Base-by-base conservation (phyloP, 2,797 vertebrate species). In the Chromobotia macracanthus region DNA sequence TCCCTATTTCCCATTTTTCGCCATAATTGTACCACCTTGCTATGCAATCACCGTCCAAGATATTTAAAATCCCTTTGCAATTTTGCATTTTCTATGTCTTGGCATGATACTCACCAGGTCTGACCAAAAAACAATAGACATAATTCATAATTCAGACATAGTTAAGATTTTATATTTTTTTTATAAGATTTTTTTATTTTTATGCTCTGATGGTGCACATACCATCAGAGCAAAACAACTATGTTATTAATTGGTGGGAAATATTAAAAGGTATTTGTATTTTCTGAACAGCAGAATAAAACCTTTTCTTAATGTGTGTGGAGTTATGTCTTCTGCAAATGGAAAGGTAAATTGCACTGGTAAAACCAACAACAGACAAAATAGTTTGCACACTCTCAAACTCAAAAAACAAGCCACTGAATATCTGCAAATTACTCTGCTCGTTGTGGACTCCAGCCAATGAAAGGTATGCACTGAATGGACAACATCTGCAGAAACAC, bases 401-500 rank as follows among this genome's bases (percentile, higher is more conserved):
- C 88, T 86, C 81, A 86, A 90, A n/a, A 92, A 91, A 90, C 89
- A 93, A 90, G 87, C 90, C 85, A 84, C 87, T 82, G 89, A 90
- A 91, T 91, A 92, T 93, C 90, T 90, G 88, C 89, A 89, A 91
- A 91, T 92, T 89, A 87, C 89, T 91, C 83, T 93, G 91, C 92
- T 93, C 92, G 90, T 91, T 90, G 91, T 93, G 92, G 92, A 90
- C 87, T 58, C 38, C 80, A 63, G 91, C 91, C 92, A 93, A 89
- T 89, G 80, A 89, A 90, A 92, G 91, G 91, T 93, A 92, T 94
- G 92, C 89, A 87, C 90, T 89, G 89, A 91, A 92, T 91, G 91
- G 93, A 93, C 92, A 93, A 91, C 92, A 94, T 93, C 92, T 93
- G 93, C 90, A 91, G 86, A 89, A 89, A 90, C 89, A 89, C 87